These are phyloP conservation scores for Myiozetetes cayanensis DNA, from an alignment of 2,113 vertebrate genomes.

Conservation along the genomic window DNA sequence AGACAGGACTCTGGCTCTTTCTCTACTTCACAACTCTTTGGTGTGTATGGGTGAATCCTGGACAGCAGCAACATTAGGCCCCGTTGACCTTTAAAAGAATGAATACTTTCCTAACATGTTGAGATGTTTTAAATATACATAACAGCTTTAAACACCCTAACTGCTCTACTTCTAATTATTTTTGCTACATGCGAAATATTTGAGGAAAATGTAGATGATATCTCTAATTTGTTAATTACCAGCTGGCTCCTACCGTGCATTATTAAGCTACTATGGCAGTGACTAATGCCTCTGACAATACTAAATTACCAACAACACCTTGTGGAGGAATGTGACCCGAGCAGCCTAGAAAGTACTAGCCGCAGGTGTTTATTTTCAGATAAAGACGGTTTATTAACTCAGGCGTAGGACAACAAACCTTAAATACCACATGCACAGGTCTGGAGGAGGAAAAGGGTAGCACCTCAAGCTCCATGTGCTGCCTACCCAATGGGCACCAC, in stretches of 20 bases:
- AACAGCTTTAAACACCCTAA: background rate
- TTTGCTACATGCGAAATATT: slow-evolving; percentile 7
- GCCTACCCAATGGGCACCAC: background rate
- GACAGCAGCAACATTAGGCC: background rate
- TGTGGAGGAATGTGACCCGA: slow-evolving; percentile 28
- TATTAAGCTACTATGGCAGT: slow-evolving; percentile 24
- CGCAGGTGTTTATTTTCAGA: slow-evolving; percentile 38
- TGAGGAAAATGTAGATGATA: slow-evolving; percentile 4
- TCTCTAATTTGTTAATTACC: slow-evolving; percentile 52
- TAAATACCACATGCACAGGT: background rate
- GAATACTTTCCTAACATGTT: background rate
- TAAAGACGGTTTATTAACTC: background rate
- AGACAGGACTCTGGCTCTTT: background rate
- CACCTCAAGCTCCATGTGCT: background rate
- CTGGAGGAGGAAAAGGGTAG: background rate
- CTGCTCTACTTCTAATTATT: background rate
- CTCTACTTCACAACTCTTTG: background rate
- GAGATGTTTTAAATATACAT: background rate
- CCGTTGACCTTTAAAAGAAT: background rate
- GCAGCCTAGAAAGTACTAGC: background rate
- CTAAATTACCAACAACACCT: slow-evolving; percentile 41
- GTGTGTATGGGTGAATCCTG: background rate
- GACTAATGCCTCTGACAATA: slow-evolving; percentile 50
- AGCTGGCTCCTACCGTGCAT: background rate
- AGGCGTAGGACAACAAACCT: background rate